Conservation (phyloP, 2,113 vertebrate species). For the Fukomys damarensis region DNA sequence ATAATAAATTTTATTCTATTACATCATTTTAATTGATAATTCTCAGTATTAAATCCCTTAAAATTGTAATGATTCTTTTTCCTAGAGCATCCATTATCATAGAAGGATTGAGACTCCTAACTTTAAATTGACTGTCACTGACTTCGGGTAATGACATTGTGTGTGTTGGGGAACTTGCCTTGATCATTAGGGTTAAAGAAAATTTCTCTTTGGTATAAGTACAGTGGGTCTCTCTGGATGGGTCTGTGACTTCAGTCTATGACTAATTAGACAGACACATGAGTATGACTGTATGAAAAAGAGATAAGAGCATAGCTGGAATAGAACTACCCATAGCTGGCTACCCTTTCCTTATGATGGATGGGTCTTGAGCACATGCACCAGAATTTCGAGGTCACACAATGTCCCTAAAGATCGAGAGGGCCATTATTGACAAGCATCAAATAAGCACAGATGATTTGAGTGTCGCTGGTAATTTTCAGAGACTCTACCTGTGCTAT, state of each 20-base stretch:
- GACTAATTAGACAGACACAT: not conserved
- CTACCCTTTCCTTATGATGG: fast-evolving
- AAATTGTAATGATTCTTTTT: conserved; percentile 78
- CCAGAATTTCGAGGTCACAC: not conserved
- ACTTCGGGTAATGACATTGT: conserved; percentile 14
- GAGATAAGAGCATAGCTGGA: not conserved
- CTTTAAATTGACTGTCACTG: not conserved
- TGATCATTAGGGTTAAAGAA: not conserved
- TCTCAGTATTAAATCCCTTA: conserved; percentile 76
- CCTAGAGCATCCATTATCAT: conserved; percentile 72
- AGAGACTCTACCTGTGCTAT: not conserved
- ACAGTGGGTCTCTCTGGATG: not conserved
- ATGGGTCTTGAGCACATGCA: not conserved
- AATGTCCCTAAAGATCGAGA: too few species aligned
- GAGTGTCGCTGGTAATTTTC: not conserved
- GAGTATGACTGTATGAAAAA: not conserved
- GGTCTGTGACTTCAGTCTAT: not conserved
- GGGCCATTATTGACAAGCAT: not conserved
- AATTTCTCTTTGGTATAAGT: not conserved
- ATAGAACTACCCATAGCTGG: not conserved
- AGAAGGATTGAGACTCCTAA: not conserved
- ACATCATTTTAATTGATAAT: conserved; percentile 72
- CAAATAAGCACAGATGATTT: not conserved
- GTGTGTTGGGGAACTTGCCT: not conserved
- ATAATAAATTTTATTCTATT: conserved; percentile 73